Conservation (phyloP, 2,113 vertebrate genomes). For the Sphaerodactylus townsendi region DNA sequence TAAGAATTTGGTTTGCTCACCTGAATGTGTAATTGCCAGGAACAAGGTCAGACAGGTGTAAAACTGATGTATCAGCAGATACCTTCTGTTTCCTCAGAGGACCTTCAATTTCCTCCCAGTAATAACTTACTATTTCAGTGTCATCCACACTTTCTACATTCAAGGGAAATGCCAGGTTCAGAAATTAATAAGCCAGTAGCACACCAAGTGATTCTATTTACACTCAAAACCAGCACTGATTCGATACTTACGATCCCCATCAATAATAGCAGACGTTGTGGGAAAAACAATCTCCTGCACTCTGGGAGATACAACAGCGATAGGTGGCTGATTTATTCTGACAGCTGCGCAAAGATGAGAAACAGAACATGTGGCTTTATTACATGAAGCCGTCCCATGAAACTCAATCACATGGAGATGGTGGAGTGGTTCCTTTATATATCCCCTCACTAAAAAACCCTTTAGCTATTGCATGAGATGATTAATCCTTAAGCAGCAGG, state of each 20-base stretch:
- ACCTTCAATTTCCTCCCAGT: conserved; percentile 82
- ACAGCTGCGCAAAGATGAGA: conserved; percentile 53
- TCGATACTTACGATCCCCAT: conserved; percentile 80
- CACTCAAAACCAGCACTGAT: neutral
- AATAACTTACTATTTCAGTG: conserved; percentile 75
- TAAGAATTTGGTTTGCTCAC: conserved; percentile 53
- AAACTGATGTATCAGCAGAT: conserved; percentile 69
- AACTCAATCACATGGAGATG: neutral
- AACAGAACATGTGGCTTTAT: neutral
- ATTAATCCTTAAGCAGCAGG: neutral
- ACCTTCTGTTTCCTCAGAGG: conserved; percentile 69
- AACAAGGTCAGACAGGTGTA: conserved; percentile 72
- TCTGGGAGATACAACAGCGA: conserved; percentile 73
- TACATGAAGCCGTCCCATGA: neutral
- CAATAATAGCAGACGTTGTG: conserved; percentile 69
- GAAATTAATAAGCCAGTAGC: neutral
- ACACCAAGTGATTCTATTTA: neutral
- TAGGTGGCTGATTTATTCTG: conserved; percentile 73
- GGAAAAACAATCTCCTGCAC: conserved; percentile 76
- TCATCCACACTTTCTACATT: conserved; percentile 80
- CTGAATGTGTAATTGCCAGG: conserved; percentile 84
- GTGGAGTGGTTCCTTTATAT: neutral
- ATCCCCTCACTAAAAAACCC: neutral
- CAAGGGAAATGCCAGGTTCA: conserved; percentile 36
- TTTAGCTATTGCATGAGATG: neutral